Percentiles rank a stretch among this genome's conserved stretches.
These are phyloP conservation scores for Cichladusa arquata DNA, from an alignment of 2,113 vertebrate species.

Conservation along the genomic window DNA sequence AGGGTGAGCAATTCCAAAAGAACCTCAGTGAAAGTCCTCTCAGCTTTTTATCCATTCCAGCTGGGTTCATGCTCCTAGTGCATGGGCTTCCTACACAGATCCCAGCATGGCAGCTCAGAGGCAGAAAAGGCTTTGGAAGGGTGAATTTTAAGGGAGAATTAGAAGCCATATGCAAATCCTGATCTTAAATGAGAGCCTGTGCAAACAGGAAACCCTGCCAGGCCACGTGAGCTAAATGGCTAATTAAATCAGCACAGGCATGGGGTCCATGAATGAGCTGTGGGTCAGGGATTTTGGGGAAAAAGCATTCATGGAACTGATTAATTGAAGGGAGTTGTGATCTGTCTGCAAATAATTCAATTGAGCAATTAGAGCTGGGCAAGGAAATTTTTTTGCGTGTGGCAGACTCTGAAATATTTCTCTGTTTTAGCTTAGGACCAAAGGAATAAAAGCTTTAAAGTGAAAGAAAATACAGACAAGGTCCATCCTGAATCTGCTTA, in stretches of 20 bases:
- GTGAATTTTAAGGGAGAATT: slow-evolving; percentile 7
- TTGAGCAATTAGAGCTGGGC: not conserved
- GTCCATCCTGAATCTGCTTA: not conserved
- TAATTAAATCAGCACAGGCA: slow-evolving; percentile 20
- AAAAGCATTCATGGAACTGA: not conserved
- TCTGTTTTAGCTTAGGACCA: not conserved
- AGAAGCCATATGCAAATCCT: slow-evolving; percentile 3
- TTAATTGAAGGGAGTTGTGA: slow-evolving; percentile 1
- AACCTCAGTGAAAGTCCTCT: not conserved
- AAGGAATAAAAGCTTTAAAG: not conserved
- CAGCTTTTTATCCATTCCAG: slow-evolving; percentile 38
- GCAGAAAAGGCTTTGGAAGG: not conserved
- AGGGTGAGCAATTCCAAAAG: not conserved
- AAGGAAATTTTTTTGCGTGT: not conserved
- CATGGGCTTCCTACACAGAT: not conserved
- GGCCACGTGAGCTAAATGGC: not conserved
- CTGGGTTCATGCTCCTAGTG: not conserved
- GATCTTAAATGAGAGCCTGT: not conserved
- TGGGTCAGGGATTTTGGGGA: not conserved
- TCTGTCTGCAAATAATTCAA: slow-evolving; percentile 16
- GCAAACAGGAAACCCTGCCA: not conserved
- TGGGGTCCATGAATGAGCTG: not conserved
- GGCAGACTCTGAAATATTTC: not conserved
- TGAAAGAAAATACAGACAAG: not conserved
- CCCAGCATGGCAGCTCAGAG: not conserved